A percentile compares a stretch with the other conserved stretches of the same genome.
Conservation (phyloP, 2,113 vertebrate species). For the Sturnira hondurensis region DNA sequence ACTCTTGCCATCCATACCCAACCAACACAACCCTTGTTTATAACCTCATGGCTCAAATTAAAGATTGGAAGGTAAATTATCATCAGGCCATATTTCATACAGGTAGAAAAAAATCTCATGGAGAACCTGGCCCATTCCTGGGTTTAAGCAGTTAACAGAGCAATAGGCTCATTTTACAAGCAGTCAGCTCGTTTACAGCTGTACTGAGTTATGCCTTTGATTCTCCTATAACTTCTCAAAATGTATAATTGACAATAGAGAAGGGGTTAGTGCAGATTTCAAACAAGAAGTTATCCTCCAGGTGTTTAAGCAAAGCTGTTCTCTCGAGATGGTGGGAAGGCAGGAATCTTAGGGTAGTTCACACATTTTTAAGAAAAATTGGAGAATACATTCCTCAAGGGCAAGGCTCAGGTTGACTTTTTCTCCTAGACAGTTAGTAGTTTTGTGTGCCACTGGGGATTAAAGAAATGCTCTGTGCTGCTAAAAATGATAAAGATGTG, state of each 20-base stretch:
- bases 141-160: neutral
- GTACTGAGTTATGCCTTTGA: neutral
- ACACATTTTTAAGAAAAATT: neutral
- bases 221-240: neutral
- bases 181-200: neutral
- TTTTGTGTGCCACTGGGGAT: neutral
- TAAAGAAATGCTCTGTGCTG: neutral
- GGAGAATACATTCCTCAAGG: neutral
- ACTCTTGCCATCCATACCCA: neutral
- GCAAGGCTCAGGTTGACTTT: neutral
- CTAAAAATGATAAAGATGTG: neutral
- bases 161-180: neutral
- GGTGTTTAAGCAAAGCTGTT: neutral
- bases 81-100: neutral
- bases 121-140: neutral
- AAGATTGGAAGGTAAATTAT: neutral
- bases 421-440: neutral
- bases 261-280: neutral
- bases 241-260: neutral
- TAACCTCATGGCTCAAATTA: neutral
- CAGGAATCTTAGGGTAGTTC: neutral
- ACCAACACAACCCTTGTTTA: slow-evolving; percentile 3
- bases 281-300: neutral
- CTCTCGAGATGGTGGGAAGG: neutral
- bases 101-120: neutral